Evolutionary conservation across 2,113 vertebrate genomes (phyloP).

Genomic region (Xyliphius kryptos): DNA sequence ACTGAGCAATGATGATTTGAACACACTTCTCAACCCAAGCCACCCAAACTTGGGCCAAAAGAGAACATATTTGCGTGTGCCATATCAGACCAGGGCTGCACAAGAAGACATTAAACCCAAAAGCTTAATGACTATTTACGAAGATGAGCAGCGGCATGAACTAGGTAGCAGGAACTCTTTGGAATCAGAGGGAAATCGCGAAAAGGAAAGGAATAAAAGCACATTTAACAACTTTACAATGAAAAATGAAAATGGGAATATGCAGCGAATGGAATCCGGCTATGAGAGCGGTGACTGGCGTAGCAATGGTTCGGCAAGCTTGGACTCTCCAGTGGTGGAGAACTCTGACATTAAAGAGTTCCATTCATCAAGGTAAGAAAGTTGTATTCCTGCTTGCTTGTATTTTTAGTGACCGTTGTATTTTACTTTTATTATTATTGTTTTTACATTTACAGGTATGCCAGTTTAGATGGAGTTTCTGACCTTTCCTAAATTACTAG

Average conservation of each 20-base stretch:
- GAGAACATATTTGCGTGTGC: constrained; percentile 58
- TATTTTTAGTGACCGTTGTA: neutral
- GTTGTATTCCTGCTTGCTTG: neutral
- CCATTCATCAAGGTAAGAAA: constrained; percentile 66
- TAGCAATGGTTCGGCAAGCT: constrained; percentile 79
- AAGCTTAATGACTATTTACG: constrained; percentile 89
- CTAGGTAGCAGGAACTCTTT: constrained; percentile 74
- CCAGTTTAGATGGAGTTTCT: too few species aligned
- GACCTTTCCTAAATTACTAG: too few species aligned
- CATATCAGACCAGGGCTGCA: constrained; percentile 47
- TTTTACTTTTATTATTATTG: too few species aligned
- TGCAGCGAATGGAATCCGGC: constrained; percentile 86
- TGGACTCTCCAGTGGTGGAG: constrained; percentile 76
- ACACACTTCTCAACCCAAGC: constrained; percentile 66
- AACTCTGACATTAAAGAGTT: constrained; percentile 58
- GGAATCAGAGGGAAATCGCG: constrained; percentile 69
- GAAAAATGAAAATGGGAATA: constrained; percentile 75
- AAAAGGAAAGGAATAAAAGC: constrained; percentile 64
- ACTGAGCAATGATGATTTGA: constrained; percentile 54
- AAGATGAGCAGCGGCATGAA: constrained; percentile 82
- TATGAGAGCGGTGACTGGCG: constrained; percentile 89
- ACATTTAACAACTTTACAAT: constrained; percentile 55
- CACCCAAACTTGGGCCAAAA: constrained; percentile 54
- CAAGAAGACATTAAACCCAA: constrained; percentile 76
- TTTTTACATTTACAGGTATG: too few species aligned